Evolutionary conservation across 2,113 vertebrate species (phyloP).

Genomic region (Hydrochoerus hydrochaeris): DNA sequence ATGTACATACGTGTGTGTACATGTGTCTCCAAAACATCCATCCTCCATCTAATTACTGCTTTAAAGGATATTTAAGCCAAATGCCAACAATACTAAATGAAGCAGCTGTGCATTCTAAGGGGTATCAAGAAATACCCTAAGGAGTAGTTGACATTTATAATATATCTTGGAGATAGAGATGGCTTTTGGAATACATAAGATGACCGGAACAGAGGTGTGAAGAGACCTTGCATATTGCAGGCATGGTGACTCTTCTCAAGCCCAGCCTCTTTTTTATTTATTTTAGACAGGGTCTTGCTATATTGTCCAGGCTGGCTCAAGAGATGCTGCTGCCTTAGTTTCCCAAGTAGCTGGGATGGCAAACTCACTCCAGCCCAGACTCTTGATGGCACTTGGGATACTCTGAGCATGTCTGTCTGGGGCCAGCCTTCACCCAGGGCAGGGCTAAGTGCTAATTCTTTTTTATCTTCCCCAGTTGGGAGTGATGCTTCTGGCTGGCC

Average conservation of each 20-base stretch:
- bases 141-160: not conserved
- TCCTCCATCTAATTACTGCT: not conserved
- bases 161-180: not conserved
- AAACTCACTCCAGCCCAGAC: not conserved
- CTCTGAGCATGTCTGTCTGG: not conserved
- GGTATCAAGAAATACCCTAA: not conserved
- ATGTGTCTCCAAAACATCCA: not conserved
- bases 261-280: not conserved
- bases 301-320: not conserved
- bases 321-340: not conserved
- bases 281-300: not conserved
- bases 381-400: not conserved
- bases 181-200: not conserved
- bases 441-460: not conserved
- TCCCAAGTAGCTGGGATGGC: not conserved
- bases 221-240: not conserved
- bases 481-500: not conserved
- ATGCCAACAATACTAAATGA: not conserved
- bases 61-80: not conserved
- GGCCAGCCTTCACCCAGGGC: not conserved
- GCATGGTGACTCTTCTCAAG: not conserved
- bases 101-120: not conserved
- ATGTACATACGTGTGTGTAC: not conserved
- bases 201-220: not conserved
- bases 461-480: not conserved